A percentile compares a stretch with the other conserved stretches of the same genome.
phyloP scores from a whole-genome alignment of 2,888 invertebrate genomes.

The Trissolcus japonicus region DNA sequence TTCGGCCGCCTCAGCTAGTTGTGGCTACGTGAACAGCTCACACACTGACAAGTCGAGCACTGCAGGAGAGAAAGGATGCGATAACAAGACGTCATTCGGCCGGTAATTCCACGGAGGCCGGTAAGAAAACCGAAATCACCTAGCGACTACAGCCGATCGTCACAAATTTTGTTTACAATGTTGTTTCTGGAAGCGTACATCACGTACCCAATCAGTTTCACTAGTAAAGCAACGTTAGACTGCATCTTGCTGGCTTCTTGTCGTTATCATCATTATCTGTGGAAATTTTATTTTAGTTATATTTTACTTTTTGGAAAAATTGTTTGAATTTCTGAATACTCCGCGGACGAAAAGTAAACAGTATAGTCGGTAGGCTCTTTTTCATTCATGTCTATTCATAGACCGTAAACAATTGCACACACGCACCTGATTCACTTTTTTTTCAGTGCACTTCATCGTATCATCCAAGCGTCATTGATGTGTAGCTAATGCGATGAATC shows the following conservation, averaged over 20 bases:
- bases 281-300: no score
- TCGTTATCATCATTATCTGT: no score
- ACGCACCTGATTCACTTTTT: slow-evolving; percentile 2
- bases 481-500: neutral
- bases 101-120: slow-evolving; percentile 67
- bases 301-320: no score
- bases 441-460: neutral
- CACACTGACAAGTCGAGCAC: slow-evolving; percentile 49
- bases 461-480: neutral
- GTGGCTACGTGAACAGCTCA: slow-evolving; percentile 54
- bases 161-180: slow-evolving; percentile 1
- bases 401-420: slow-evolving; percentile 33
- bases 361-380: slow-evolving; percentile 18
- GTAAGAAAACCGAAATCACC: slow-evolving; percentile 60
- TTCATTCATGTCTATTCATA: slow-evolving; percentile 39
- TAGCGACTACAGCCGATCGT: neutral
- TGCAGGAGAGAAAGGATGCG: slow-evolving; percentile 60
- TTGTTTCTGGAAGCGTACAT: neutral
- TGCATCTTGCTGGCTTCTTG: no score
- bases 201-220: neutral
- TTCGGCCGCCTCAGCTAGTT: slow-evolving; percentile 46
- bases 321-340: no score
- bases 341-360: slow-evolving; percentile 3
- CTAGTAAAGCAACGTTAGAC: neutral
- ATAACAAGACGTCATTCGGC: slow-evolving; percentile 62